phyloP scores from a whole-genome alignment of 1,140 invertebrate species.

The Phymorhynchus buccinoides region DNA sequence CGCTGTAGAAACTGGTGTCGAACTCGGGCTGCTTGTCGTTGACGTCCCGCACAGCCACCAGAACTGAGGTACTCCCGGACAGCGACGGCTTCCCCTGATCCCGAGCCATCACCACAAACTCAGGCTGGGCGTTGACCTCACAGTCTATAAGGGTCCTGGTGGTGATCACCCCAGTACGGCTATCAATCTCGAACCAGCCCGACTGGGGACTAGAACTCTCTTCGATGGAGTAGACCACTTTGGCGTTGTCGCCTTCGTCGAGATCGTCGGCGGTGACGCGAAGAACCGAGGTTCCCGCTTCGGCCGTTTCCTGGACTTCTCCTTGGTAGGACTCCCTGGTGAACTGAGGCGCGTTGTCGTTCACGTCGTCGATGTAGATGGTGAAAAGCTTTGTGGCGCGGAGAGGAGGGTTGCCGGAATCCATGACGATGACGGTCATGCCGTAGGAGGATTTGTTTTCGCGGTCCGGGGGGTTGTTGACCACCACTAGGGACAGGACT shows the following conservation, averaged over 20 bases:
- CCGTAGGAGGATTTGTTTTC: slow-evolving; percentile 58
- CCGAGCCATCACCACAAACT: slow-evolving; percentile 90
- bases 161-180: slow-evolving; percentile 88
- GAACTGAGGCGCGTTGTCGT: slow-evolving; percentile 69
- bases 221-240: slow-evolving; percentile 82
- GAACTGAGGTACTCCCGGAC: slow-evolving; percentile 83
- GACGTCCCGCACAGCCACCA: slow-evolving; percentile 91
- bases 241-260: slow-evolving; percentile 92
- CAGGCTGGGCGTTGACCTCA: slow-evolving; percentile 89
- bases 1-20: slow-evolving; percentile 92
- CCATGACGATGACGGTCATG: slow-evolving; percentile 62
- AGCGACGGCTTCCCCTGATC: slow-evolving; percentile 93
- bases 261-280: slow-evolving; percentile 86
- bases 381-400: slow-evolving; percentile 54
- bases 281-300: slow-evolving; percentile 88
- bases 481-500: slow-evolving; percentile 92
- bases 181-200: slow-evolving; percentile 93
- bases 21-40: slow-evolving; percentile 97
- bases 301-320: slow-evolving; percentile 79
- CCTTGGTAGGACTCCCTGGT: slow-evolving; percentile 81
- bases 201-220: slow-evolving; percentile 83
- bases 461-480: slow-evolving; percentile 79
- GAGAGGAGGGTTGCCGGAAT: slow-evolving; percentile 75
- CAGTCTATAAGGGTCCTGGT: slow-evolving; percentile 90
- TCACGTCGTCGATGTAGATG: slow-evolving; percentile 76